These are phyloP conservation scores for Gadopsis marmoratus DNA, from an alignment of 2,797 vertebrate species.

Conservation along the genomic window DNA sequence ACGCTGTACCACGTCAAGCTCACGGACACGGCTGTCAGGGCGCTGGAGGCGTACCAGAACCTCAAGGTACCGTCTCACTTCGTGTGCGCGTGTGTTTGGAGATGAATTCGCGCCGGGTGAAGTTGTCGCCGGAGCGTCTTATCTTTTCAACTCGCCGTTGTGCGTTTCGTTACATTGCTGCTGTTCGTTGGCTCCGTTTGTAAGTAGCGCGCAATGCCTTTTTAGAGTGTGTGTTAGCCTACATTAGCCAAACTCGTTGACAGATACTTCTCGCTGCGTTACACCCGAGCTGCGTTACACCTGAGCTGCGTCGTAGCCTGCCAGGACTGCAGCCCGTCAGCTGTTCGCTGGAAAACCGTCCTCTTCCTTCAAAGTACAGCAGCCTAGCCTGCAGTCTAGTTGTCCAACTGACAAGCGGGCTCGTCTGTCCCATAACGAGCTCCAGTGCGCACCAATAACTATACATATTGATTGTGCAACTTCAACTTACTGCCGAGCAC, in stretches of 20 bases:
- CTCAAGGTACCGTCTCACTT: slow-evolving; percentile 80
- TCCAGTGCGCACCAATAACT: slow-evolving; percentile 30
- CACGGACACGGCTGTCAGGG: slow-evolving; percentile 87
- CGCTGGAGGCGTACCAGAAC: slow-evolving; percentile 86
- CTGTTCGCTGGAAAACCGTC: slow-evolving; percentile 58
- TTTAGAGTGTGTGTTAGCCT: no score
- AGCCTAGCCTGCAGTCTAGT: slow-evolving; percentile 11
- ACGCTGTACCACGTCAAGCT: slow-evolving; percentile 89
- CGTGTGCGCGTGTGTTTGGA: not conserved
- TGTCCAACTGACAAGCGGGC: slow-evolving; percentile 46
- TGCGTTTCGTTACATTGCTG: not conserved
- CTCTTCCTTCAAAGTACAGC: slow-evolving; percentile 33
- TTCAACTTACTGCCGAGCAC: slow-evolving; percentile 21
- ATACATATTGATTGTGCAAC: slow-evolving; percentile 37
- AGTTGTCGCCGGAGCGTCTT: slow-evolving; percentile 49
- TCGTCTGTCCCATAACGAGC: slow-evolving; percentile 50
- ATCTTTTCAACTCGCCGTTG: not conserved
- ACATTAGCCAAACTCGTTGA: slow-evolving; percentile 17
- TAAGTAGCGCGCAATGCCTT: no score
- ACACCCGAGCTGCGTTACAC: slow-evolving; percentile 16
- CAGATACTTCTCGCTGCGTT: slow-evolving; percentile 23
- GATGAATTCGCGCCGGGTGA: slow-evolving; percentile 34
- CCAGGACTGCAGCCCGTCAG: slow-evolving; percentile 49
- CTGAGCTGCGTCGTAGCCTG: slow-evolving; percentile 2
- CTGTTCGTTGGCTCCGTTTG: not conserved